Conservation (phyloP, 2,888 invertebrate species). For the Cerastis leucographa region DNA sequence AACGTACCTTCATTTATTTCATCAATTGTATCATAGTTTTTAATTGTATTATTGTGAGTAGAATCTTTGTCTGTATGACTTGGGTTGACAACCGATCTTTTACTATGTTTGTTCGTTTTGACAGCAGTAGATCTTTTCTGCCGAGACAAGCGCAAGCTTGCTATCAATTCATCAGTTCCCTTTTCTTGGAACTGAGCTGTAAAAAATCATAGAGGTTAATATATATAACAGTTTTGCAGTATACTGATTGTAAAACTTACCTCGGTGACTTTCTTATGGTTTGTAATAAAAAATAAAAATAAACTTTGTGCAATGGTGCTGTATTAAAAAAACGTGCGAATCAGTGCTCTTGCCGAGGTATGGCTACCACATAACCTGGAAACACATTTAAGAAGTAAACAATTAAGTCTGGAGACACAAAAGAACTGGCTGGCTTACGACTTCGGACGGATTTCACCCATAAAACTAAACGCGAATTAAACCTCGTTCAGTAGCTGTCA, state of each 20-base stretch:
- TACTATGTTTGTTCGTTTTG: constrained; percentile 36
- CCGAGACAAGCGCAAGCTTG: constrained; percentile 58
- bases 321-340: constrained; percentile 66
- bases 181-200: constrained; percentile 52
- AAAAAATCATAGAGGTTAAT: constrained; percentile 48
- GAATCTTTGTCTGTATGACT: neutral
- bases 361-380: constrained; percentile 85
- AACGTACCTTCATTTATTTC: constrained; percentile 83
- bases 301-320: constrained; percentile 60
- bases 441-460: neutral
- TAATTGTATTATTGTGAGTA: constrained; percentile 74
- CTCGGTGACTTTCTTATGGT: neutral
- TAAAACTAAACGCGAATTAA: neutral
- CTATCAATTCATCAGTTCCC: constrained; percentile 61
- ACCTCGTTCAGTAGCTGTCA: neutral
- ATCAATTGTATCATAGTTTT: constrained; percentile 79
- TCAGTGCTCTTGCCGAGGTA: constrained; percentile 74
- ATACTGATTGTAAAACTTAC: constrained; percentile 42
- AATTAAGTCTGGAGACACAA: neutral
- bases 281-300: constrained; percentile 40
- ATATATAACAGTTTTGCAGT: neutral
- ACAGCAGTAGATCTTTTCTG: constrained; percentile 76
- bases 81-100: constrained; percentile 40
- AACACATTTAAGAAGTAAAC: constrained; percentile 52
- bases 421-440: neutral